phyloP scores from a whole-genome alignment of 2,888 invertebrate genomes.

The Halocaridina rubra region DNA sequence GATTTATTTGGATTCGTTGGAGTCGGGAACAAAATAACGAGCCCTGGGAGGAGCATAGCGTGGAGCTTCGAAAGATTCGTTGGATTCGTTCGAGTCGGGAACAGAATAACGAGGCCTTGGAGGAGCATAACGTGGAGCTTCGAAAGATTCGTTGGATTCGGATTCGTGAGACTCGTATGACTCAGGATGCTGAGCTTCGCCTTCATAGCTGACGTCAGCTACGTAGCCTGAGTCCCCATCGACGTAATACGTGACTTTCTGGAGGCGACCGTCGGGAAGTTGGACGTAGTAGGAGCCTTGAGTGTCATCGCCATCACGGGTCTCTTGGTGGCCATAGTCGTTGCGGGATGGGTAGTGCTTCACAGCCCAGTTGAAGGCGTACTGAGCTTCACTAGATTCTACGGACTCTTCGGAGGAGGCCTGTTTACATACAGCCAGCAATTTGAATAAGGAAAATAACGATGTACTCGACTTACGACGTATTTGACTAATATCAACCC shows the following conservation, averaged over 20 bases:
- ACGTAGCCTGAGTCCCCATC: constrained; percentile 59
- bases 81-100: background rate
- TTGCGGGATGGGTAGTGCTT: background rate
- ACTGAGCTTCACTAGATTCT: background rate
- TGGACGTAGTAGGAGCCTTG: constrained; percentile 38
- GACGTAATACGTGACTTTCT: constrained; percentile 46
- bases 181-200: constrained; percentile 62
- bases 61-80: background rate
- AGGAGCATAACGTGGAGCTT: background rate
- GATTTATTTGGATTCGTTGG: background rate
- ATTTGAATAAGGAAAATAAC: too few species aligned
- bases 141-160: background rate
- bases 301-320: constrained; percentile 27
- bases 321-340: constrained; percentile 37
- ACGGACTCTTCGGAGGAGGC: background rate
- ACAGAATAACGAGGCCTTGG: background rate
- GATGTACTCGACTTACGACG: too few species aligned
- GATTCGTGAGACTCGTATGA: too few species aligned
- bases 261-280: constrained; percentile 49
- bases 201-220: constrained; percentile 63
- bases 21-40: background rate
- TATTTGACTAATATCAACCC: too few species aligned
- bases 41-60: background rate
- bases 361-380: constrained; percentile 49
- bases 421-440: too few species aligned